These are phyloP conservation scores for Boulengeromyrus knoepffleri DNA, from an alignment of 2,113 vertebrate genomes.

Conservation along the genomic window DNA sequence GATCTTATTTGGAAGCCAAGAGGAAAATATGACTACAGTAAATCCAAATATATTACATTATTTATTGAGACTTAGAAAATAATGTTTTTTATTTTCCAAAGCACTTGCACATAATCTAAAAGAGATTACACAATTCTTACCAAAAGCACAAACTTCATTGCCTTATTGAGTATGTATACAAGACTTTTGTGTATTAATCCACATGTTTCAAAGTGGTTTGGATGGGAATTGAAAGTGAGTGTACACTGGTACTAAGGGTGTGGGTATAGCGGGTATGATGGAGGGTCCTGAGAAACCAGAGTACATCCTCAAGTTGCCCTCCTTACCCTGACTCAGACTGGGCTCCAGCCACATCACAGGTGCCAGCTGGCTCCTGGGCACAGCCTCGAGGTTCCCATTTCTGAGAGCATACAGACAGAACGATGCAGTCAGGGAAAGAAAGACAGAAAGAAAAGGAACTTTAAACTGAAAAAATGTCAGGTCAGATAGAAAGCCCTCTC, in stretches of 20 bases:
- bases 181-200: neutral
- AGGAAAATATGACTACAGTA: neutral
- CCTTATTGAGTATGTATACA: neutral
- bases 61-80: neutral
- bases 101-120: neutral
- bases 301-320: neutral
- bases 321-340: neutral
- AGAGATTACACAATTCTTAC: neutral
- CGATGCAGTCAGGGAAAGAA: conserved; percentile 26
- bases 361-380: neutral
- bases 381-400: neutral
- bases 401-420: conserved; percentile 30
- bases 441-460: conserved; percentile 28
- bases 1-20: neutral
- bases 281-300: neutral
- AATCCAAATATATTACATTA: neutral
- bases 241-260: neutral
- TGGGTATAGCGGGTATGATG: neutral
- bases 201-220: neutral
- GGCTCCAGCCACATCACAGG: neutral
- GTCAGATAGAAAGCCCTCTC: conserved; percentile 50
- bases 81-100: neutral
- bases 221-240: neutral
- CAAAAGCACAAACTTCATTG: neutral
- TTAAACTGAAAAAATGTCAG: conserved; percentile 48